Evolutionary conservation across 2,888 invertebrate genomes (phyloP).

Genomic region (Gortyna flavago): DNA sequence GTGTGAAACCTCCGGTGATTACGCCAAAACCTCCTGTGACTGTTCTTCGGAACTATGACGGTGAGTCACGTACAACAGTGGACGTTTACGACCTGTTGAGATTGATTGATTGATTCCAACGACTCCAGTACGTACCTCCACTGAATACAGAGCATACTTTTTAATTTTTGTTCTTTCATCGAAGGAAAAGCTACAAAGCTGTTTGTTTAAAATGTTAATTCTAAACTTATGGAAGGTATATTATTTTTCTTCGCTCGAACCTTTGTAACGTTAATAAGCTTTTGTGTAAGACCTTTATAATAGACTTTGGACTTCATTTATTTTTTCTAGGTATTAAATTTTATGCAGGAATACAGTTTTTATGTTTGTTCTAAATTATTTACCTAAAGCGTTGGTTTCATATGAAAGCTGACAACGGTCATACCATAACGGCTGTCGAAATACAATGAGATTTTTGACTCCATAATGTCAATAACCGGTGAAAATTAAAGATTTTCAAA

Average conservation of each 20-base stretch:
- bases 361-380: not conserved
- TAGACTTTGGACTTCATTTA: slow-evolving; percentile 12
- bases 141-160: slow-evolving; percentile 22
- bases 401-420: too few species aligned
- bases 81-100: slow-evolving; percentile 61
- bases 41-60: slow-evolving; percentile 44
- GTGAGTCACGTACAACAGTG: slow-evolving; percentile 40
- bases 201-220: slow-evolving; percentile 15
- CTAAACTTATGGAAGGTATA: not conserved
- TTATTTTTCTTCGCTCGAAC: slow-evolving; percentile 5
- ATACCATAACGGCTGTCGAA: too few species aligned
- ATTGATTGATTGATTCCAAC: slow-evolving; percentile 58
- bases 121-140: slow-evolving; percentile 33
- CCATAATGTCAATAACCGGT: too few species aligned
- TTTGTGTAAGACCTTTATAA: slow-evolving; percentile 25
- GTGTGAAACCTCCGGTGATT: slow-evolving; percentile 45
- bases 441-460: too few species aligned
- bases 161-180: not conserved
- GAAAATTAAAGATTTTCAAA: too few species aligned
- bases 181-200: slow-evolving; percentile 16
- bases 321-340: slow-evolving; percentile 8
- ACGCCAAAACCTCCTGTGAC: slow-evolving; percentile 25
- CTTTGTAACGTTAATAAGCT: slow-evolving; percentile 38
- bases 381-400: not conserved
- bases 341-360: not conserved